These are phyloP conservation scores for Pollimyrus isidori DNA, from an alignment of 2,113 vertebrate genomes.

Conservation along the genomic window DNA sequence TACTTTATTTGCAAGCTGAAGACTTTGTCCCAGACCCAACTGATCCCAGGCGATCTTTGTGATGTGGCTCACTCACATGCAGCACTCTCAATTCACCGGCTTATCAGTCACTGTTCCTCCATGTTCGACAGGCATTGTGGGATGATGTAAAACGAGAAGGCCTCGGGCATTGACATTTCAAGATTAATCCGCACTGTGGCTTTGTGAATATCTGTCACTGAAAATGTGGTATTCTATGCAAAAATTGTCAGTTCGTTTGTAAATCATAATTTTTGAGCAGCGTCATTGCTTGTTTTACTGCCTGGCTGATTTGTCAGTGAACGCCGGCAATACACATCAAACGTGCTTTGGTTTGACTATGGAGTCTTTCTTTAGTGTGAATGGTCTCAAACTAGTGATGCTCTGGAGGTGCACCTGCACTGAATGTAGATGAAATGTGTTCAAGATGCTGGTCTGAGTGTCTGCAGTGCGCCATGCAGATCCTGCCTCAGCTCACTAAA, in stretches of 20 bases:
- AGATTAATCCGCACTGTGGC: slow-evolving; percentile 29
- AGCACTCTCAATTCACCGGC: neutral
- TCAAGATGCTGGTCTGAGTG: neutral
- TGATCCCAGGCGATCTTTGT: neutral
- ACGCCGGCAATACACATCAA: slow-evolving; percentile 30
- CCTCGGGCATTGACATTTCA: slow-evolving; percentile 32
- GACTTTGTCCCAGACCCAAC: neutral
- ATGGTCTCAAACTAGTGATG: neutral
- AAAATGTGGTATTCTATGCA: slow-evolving; percentile 16
- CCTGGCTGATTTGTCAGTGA: slow-evolving; percentile 32
- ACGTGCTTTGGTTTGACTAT: slow-evolving; percentile 7
- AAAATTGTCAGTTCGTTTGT: slow-evolving; percentile 26
- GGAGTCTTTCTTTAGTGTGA: neutral
- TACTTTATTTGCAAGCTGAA: neutral
- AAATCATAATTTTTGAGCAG: slow-evolving; percentile 34
- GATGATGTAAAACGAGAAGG: slow-evolving; percentile 13
- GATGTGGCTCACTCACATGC: neutral
- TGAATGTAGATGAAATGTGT: neutral
- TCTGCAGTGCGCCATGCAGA: neutral
- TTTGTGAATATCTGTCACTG: slow-evolving; percentile 33
- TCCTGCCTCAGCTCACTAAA: neutral
- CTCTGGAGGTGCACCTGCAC: too few relatives aligned
- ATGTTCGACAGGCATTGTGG: slow-evolving; percentile 26
- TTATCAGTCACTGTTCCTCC: neutral
- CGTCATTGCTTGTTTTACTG: slow-evolving; percentile 23